phyloP scores from a whole-genome alignment of 2,888 invertebrate genomes.

The Andrena flavipes region DNA sequence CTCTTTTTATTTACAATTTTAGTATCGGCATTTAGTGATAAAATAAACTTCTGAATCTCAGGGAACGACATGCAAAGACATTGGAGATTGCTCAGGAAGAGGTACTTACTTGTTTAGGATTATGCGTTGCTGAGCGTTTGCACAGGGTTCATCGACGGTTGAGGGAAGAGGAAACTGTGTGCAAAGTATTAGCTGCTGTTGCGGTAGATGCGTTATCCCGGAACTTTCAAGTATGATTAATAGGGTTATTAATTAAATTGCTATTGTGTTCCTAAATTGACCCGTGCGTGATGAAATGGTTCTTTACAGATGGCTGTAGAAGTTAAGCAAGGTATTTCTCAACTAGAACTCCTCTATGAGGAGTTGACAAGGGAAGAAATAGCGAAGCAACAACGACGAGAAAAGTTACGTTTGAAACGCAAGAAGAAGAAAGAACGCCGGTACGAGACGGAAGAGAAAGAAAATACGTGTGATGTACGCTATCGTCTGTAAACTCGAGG shows the following conservation, averaged over 20 bases:
- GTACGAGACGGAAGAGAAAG: conserved; percentile 85
- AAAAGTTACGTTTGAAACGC: conserved; percentile 93
- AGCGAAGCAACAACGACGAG: conserved; percentile 93
- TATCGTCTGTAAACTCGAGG: not conserved
- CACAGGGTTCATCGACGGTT: conserved; percentile 94
- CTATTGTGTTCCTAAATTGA: not conserved
- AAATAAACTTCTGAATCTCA: conserved; percentile 52
- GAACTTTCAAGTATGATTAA: conserved; percentile 90
- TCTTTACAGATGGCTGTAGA: conserved; percentile 91
- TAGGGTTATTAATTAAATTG: not conserved
- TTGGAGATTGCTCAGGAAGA: conserved; percentile 98
- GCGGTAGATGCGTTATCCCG: conserved; percentile 94
- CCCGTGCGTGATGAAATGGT: conserved; percentile 16
- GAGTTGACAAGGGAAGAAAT: conserved; percentile 95
- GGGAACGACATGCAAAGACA: conserved; percentile 98
- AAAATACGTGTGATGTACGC: conserved; percentile 84
- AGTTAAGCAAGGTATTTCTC: conserved; percentile 94
- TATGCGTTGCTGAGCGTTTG: conserved; percentile 96
- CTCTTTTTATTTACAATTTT: conserved; percentile 20
- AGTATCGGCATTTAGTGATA: not conserved
- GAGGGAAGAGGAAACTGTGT: conserved; percentile 96
- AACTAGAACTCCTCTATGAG: conserved; percentile 94
- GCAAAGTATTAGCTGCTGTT: conserved; percentile 95
- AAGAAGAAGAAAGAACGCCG: conserved; percentile 90
- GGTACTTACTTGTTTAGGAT: conserved; percentile 96